Conservation (phyloP, 2,797 vertebrate species). For the Artibeus lituratus region DNA sequence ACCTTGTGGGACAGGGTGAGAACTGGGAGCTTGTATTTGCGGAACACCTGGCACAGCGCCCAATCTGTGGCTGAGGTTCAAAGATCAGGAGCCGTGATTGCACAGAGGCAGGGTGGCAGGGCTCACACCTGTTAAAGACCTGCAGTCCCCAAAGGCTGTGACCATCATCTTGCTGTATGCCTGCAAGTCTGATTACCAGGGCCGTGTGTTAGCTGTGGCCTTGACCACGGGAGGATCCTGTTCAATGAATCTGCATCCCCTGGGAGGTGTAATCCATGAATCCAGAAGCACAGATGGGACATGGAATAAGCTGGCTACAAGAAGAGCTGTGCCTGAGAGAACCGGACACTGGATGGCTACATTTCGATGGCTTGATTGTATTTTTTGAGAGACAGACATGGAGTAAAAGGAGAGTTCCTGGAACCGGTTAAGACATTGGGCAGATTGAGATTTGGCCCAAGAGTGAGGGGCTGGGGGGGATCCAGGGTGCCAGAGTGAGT, state of each 20-base stretch:
- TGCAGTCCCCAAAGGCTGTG: neutral
- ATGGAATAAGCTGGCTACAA: neutral
- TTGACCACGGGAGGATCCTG: neutral
- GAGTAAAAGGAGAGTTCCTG: neutral
- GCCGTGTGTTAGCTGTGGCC: neutral
- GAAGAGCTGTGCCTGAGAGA: neutral
- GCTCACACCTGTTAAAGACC: neutral
- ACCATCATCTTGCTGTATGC: neutral
- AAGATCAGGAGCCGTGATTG: neutral
- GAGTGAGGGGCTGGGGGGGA: neutral
- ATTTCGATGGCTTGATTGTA: neutral
- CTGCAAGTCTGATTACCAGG: neutral
- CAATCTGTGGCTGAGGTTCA: accelerated
- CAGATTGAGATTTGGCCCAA: neutral
- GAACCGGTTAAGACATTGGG: neutral
- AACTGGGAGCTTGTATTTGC: neutral
- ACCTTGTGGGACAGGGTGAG: neutral
- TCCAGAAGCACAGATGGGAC: neutral
- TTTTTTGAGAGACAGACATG: neutral
- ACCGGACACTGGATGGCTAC: neutral
- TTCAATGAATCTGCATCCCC: neutral
- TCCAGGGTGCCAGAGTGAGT: accelerated
- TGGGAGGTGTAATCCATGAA: neutral
- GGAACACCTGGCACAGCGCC: accelerated
- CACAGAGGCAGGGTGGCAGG: neutral